Evolutionary conservation across 1,140 invertebrate genomes (phyloP), one percentile per base, ranked within the genome.

Genomic region (Scaptomyza pallida): DNA sequence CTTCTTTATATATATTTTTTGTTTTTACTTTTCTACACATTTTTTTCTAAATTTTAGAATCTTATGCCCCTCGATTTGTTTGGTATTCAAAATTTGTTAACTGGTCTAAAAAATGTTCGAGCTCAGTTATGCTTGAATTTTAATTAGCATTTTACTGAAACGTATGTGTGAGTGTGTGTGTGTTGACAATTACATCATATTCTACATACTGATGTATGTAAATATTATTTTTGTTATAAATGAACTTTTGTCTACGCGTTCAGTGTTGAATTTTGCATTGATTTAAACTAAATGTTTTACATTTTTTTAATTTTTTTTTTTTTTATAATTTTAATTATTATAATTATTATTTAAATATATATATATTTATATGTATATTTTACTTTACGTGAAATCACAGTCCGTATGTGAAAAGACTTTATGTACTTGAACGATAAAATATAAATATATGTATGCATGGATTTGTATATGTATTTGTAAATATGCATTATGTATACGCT

Each of bases 381-480:
- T 65, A 76, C 63, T 79, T 78, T 75, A 80, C 70, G 67, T 75
- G 83, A 91, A 91, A 91, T 91, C 89, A 91, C 89, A 91, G 89
- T 91, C 89, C 89, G 89, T 91, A 91, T 91, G 89, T 91, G 89
- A 91, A 91, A 89, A 91, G 86, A 88, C 83, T 88, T 88, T 82
- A 82, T 82, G 79, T 80, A 89, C 78, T 83, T 73, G 78, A 78
- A 88, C 88, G 81, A 67, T 88, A 78, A 79, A 75, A 75, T 68
- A 63, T 52, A 59, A 50, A 47, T 57, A 41, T 59, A 37, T 67
- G 12, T 55, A 23, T 56, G 35, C 33, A 54, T 67, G 43, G 56
- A 23, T 78, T 40, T 68, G 26, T 76, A 50, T 75, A 69, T 76
- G 21, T 56, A 40, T 50, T 41, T 73, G 35, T 73, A 62, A 69